These are phyloP conservation scores for Myotis daubentonii DNA, from an alignment of 2,797 vertebrate genomes.

Conservation along the genomic window DNA sequence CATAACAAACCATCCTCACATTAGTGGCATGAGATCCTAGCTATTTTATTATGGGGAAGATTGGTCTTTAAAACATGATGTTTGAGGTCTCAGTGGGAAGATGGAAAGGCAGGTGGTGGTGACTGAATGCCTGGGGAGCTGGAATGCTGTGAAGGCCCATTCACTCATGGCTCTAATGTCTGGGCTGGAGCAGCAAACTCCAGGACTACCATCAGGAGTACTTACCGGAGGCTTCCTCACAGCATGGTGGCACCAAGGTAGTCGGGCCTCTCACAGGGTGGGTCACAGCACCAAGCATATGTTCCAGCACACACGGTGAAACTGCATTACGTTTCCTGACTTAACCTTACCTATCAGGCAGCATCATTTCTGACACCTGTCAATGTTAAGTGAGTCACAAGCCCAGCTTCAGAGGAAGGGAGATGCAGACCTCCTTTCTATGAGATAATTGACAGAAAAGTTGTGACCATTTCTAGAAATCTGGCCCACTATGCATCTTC, in stretches of 20 bases:
- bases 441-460: not conserved
- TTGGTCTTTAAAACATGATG: not conserved
- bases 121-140: no score
- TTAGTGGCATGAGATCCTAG: not conserved
- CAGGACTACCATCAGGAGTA: not conserved
- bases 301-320: not conserved
- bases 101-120: not conserved
- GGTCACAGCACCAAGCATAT: not conserved
- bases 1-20: not conserved
- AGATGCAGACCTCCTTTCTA: not conserved
- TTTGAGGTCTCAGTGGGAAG: not conserved
- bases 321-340: not conserved
- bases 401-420: not conserved
- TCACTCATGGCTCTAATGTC: not conserved
- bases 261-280: not conserved
- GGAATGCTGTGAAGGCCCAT: not conserved
- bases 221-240: not conserved
- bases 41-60: not conserved
- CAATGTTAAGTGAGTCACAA: not conserved
- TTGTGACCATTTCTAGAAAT: not conserved
- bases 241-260: not conserved
- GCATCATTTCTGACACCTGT: not conserved
- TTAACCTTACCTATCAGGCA: not conserved
- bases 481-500: not conserved
- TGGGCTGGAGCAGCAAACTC: not conserved